phyloP scores from a whole-genome alignment of 2,888 invertebrate genomes.

The Leucophenga montana region DNA sequence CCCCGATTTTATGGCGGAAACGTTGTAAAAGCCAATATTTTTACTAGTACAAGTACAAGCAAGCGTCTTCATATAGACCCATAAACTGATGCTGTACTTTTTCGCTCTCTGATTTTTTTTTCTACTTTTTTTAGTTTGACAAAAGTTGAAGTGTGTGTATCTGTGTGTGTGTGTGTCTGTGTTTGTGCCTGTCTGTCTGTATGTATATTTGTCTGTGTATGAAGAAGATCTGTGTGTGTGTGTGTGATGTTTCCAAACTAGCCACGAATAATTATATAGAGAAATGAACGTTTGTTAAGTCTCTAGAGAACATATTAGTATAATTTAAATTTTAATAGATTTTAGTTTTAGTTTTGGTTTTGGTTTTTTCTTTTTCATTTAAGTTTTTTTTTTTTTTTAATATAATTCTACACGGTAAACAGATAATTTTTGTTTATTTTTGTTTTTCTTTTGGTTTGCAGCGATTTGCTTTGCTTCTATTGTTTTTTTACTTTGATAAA shows the following conservation, averaged over 20 bases:
- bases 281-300: no score
- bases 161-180: conserved; percentile 21
- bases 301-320: background rate
- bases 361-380: conserved; percentile 17
- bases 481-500: conserved; percentile 42
- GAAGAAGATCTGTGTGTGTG: background rate
- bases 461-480: conserved; percentile 9
- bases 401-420: conserved; percentile 24
- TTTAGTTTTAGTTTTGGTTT: conserved; percentile 27
- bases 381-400: conserved; percentile 21
- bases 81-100: no score
- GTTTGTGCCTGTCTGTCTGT: conserved; percentile 24
- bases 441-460: conserved; percentile 4
- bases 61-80: conserved; percentile 22
- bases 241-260: no score
- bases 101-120: no score
- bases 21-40: no score
- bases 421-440: conserved; percentile 25
- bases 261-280: no score
- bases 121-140: conserved; percentile 44
- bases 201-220: conserved; percentile 19
- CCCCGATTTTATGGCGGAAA: no score
- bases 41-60: no score
- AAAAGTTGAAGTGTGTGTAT: conserved; percentile 55
- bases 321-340: conserved; percentile 1